phyloP scores from a whole-genome alignment of 2,888 invertebrate species.

The Phortica okadai region DNA sequence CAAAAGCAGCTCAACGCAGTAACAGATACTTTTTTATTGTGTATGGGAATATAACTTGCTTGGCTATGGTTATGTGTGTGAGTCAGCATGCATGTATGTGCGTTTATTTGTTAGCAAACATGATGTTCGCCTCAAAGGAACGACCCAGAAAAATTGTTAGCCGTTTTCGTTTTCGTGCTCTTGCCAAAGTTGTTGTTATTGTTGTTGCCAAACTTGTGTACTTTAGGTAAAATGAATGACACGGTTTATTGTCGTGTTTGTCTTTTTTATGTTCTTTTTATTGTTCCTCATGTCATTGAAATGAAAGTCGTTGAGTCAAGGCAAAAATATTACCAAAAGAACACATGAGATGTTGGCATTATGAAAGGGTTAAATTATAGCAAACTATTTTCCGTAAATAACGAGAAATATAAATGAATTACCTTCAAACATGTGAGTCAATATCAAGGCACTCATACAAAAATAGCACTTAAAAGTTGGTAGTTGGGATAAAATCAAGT shows the following conservation, averaged over 20 bases:
- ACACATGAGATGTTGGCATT: too few species aligned
- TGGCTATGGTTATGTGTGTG: neutral
- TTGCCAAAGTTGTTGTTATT: neutral
- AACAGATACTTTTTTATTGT: neutral
- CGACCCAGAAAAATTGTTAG: slow-evolving; percentile 1
- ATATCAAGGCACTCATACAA: too few species aligned
- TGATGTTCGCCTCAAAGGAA: neutral
- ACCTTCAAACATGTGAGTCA: too few species aligned
- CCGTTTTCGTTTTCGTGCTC: neutral
- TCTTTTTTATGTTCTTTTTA: slow-evolving; percentile 7
- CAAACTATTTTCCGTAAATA: too few species aligned
- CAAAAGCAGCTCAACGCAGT: neutral
- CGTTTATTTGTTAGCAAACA: neutral
- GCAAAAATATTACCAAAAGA: too few species aligned
- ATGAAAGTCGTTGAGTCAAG: neutral
- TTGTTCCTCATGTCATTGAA: neutral
- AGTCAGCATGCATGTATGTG: neutral
- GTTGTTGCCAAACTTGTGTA: slow-evolving; percentile 12
- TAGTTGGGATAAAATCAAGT: too few species aligned
- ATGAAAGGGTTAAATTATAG: too few species aligned
- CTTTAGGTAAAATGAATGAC: neutral
- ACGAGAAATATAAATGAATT: too few species aligned
- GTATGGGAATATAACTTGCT: neutral
- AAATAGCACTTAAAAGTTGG: too few species aligned
- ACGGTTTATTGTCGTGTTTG: slow-evolving; percentile 13